Evolutionary conservation across 1,140 invertebrate species (phyloP), one percentile per base, ranked within the genome.

Genomic region (Coelopa frigida): DNA sequence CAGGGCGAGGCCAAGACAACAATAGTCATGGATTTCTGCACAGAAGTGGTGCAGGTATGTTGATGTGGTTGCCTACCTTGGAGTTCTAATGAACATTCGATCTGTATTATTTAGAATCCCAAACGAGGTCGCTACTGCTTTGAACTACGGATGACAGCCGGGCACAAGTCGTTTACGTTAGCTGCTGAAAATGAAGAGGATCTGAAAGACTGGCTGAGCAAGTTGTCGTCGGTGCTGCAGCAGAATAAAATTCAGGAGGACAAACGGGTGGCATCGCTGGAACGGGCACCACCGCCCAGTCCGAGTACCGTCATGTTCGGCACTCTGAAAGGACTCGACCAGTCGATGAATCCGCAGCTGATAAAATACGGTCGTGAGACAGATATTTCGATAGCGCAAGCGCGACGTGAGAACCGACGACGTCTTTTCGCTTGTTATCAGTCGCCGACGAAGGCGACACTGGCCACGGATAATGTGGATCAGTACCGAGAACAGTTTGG

Each of bases 11-110:
- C 85, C 2, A 94, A 94, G 72, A 80, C 87, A 48, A 86, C 87
- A n/a, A 88, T 94, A 70, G 88, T 89, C 49, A 85, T 95, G 81
- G 91, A 94, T 68, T 89, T 91, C 72, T 94, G 90, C 60, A 83
- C 82, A 3, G 87, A 92, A 67, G 86, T 93, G 55, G 77, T 88
- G 36, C 83, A 83, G 70, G 87, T 89, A 72, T 6, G 14, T 24
- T 6, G 27, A 15, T 35, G 27, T 39, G 10, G 22, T 14, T n/a
- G 14, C 21, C 20, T 17, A 12, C 20, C 29, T 35, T 8, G 11
- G 0, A 36, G 24, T 31, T 45, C n/a, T 23, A 44, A 26, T 22
- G n/a, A 20, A 39, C 20, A 31, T 12, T 14, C 8, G 10, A 12
- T 3, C n/a, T 11, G 24, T 22, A 40, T 2, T 12, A 2, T 72